Base-by-base conservation (phyloP, 2,113 vertebrate species). In the Bucco capensis region DNA sequence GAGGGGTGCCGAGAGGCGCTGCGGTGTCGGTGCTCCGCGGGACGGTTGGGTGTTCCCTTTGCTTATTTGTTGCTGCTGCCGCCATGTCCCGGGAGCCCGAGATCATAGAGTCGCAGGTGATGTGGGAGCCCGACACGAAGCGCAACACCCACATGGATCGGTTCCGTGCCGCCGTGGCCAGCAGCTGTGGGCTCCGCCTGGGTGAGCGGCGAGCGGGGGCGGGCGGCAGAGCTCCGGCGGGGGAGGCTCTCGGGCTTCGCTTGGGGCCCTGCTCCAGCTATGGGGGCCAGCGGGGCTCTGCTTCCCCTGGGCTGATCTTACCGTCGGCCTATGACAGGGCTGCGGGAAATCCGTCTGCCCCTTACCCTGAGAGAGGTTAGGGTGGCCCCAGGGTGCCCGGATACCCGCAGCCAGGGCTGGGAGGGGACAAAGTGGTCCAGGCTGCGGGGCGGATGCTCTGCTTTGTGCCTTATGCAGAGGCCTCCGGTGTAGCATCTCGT, bases 71-170 rank as follows among this genome's bases (percentile, higher is more conserved):
- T 6, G 15, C 3, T 25, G 37, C 33, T 12, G 54, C 75, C 76
- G 93, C 89, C 83, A 99, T 99, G 99, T 99, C 98, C 38, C 97
- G 98, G 87, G 97, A 98, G 81, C 97, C 95, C 73, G 98, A 98
- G 88, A 99, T 99, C 50, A 97, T 99, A 98, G 98, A 98, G 97
- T 96, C 97, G 80, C 98, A 97, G 96, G 98, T 98, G 96, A 89
- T 99, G 97, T 99, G 99, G 99, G 98, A 99, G 97, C 99, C 99
- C 3, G 98, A 99, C 97, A 98, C 98, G 37, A 99, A 99, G 97
- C 98, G 93, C 91, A 97, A 98, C 95, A 98, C 99, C 16, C 98
- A 96, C 89, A 99, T 99, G 99, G 98, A 99, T 90, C 97, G 91
- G 60, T 99, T 99, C 87, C 98, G 99, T 77, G 96, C 92, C 80